Percentiles rank a stretch among this genome's conserved stretches.
Conservation (phyloP, 2,797 vertebrate species). For the Gallirallus australis region DNA sequence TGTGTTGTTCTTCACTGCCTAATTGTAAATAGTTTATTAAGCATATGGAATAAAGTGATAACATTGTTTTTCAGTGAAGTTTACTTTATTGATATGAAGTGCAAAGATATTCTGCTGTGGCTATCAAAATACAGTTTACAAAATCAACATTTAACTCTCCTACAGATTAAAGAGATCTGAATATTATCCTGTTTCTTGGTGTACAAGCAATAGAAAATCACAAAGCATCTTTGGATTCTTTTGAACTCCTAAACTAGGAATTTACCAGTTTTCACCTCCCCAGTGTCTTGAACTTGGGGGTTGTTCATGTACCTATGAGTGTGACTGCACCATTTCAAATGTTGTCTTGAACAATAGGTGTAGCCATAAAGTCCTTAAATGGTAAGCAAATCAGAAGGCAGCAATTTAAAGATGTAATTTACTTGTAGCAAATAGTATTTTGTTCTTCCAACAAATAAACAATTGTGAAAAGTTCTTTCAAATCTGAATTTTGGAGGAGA, state of each 20-base stretch:
- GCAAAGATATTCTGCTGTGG: neutral
- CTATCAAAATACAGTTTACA: neutral
- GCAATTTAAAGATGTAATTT: neutral
- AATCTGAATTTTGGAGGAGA: neutral
- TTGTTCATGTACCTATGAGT: neutral
- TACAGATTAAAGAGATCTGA: neutral
- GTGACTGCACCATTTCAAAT: neutral
- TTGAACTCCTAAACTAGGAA: neutral
- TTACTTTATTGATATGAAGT: neutral
- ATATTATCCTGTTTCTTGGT: neutral
- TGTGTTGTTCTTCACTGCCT: slow-evolving; percentile 1
- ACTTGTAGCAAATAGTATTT: neutral
- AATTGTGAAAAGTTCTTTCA: neutral
- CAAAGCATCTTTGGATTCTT: neutral
- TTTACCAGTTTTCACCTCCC: neutral
- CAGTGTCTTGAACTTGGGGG: neutral
- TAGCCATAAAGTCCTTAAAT: neutral
- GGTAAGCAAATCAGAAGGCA: neutral
- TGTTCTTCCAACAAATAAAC: neutral
- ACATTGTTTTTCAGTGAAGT: neutral
- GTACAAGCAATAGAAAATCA: neutral
- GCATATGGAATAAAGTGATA: neutral
- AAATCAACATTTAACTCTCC: neutral
- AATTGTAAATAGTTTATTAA: slow-evolving; percentile 38
- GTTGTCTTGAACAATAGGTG: neutral